Percentiles rank a stretch among this genome's conserved stretches.
Conservation (phyloP, 1,140 invertebrate species). For the Choristoneura fumiferana region DNA sequence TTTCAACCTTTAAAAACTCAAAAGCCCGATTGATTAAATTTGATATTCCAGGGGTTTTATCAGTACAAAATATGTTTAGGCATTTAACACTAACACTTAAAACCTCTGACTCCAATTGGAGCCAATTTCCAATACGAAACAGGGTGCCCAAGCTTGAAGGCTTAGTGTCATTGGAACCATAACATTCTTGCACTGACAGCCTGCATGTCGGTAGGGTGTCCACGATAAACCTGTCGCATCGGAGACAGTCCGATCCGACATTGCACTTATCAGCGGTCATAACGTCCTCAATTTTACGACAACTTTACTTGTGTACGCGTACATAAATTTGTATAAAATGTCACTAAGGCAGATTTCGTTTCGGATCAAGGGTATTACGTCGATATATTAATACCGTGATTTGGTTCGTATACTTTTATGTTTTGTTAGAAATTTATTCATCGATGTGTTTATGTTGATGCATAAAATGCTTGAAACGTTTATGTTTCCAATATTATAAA, state of each 20-base stretch:
- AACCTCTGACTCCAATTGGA: background rate
- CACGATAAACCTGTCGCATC: constrained; percentile 65
- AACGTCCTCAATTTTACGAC: constrained; percentile 75
- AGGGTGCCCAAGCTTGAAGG: constrained; percentile 2
- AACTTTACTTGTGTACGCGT: constrained; percentile 53
- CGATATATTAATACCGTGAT: constrained; percentile 71
- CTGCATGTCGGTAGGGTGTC: constrained; percentile 54
- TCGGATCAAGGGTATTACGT: constrained; percentile 73
- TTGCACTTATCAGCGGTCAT: constrained; percentile 70
- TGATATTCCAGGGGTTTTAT: too few species aligned
- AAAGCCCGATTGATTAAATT: too few species aligned
- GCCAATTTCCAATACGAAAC: background rate
- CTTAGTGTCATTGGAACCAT: constrained; percentile 16
- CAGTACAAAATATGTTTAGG: too few species aligned
- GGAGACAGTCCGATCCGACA: constrained; percentile 57
- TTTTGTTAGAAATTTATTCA: constrained; percentile 22
- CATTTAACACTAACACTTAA: background rate
- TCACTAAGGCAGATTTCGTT: constrained; percentile 67
- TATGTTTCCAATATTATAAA: constrained; percentile 4
- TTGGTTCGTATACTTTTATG: constrained; percentile 67
- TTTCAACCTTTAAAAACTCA: too few species aligned
- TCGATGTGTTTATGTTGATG: constrained; percentile 14
- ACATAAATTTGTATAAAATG: constrained; percentile 70
- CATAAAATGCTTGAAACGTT: constrained; percentile 11
- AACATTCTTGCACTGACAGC: constrained; percentile 4